Evolutionary conservation across 2,888 invertebrate genomes (phyloP).

Genomic region (Lithodes maja): DNA sequence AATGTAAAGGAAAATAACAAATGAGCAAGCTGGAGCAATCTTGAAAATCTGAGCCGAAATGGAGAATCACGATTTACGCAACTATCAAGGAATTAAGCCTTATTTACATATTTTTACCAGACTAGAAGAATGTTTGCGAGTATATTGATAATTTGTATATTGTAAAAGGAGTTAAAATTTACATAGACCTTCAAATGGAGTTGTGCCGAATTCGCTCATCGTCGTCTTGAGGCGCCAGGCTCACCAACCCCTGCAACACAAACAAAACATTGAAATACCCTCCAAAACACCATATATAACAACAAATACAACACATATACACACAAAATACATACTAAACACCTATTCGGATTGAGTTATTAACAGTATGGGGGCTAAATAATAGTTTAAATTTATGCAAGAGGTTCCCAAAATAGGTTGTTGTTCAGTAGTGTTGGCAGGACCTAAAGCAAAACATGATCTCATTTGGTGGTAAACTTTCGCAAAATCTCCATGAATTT

Average conservation of each 20-base stretch:
- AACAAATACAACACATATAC: background rate
- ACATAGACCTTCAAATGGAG: slow-evolving; percentile 59
- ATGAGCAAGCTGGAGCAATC: too few species aligned
- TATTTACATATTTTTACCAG: too few species aligned
- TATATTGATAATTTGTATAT: too few species aligned
- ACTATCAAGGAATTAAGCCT: too few species aligned
- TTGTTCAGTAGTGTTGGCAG: slow-evolving; percentile 41
- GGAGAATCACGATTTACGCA: too few species aligned
- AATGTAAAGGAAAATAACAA: too few species aligned
- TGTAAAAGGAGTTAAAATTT: too few species aligned
- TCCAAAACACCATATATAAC: background rate
- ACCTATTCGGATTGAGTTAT: background rate
- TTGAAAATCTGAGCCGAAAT: too few species aligned
- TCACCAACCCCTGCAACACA: slow-evolving; percentile 55
- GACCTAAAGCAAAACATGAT: slow-evolving; percentile 59
- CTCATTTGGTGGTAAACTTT: slow-evolving; percentile 42
- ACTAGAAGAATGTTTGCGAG: too few species aligned
- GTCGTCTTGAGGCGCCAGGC: slow-evolving; percentile 42
- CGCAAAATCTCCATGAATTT: slow-evolving; percentile 30
- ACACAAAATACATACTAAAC: background rate
- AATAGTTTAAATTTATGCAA: background rate
- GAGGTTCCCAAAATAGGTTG: background rate
- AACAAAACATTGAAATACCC: background rate
- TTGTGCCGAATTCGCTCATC: slow-evolving; percentile 49
- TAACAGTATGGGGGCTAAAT: background rate